These are phyloP conservation scores for Trichosurus vulpecula DNA, from an alignment of 2,797 vertebrate genomes.

Conservation along the genomic window DNA sequence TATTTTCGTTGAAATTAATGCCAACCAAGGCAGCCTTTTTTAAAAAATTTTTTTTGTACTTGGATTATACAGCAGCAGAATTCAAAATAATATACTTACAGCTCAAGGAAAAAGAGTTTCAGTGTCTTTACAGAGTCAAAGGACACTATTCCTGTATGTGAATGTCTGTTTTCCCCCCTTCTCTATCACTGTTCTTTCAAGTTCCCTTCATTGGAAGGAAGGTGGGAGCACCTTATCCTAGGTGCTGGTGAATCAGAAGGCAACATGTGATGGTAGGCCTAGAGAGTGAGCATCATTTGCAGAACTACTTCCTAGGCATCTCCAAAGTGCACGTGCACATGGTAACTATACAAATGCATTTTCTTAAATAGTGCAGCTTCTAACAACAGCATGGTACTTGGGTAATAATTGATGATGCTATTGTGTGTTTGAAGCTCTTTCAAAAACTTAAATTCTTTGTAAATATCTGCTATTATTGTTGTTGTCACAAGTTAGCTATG, in stretches of 20 bases:
- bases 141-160: background rate
- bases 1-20: background rate
- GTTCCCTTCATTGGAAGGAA: background rate
- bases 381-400: background rate
- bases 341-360: background rate
- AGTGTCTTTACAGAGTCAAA: background rate
- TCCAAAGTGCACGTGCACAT: background rate
- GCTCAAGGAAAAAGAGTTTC: slow-evolving; percentile 7
- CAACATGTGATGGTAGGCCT: background rate
- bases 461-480: background rate
- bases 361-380: background rate
- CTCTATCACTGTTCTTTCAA: background rate
- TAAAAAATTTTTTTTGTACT: background rate
- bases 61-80: background rate
- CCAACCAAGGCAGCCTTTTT: background rate
- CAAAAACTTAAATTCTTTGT: background rate
- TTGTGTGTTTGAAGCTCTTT: background rate
- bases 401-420: background rate
- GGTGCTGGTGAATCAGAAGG: background rate
- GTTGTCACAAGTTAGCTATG: background rate
- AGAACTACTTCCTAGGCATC: background rate
- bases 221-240: background rate
- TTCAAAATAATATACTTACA: background rate
- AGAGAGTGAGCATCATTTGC: background rate
- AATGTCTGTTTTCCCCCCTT: background rate